phyloP scores from a whole-genome alignment of 2,888 invertebrate species.

The Tinea semifulvella region DNA sequence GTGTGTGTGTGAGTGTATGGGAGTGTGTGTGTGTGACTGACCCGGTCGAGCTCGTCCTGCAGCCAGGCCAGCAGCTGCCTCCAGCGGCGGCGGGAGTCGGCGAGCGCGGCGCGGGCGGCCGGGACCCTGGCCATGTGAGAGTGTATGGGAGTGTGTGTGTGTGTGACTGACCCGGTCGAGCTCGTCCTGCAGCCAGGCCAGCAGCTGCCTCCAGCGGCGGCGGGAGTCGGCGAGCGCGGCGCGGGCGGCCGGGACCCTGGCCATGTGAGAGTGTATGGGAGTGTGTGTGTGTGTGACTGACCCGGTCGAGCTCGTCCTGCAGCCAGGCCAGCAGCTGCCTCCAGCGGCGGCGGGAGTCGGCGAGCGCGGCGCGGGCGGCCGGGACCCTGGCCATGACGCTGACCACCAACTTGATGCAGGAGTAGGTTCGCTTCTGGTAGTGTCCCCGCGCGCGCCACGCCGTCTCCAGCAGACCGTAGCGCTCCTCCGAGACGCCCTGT shows the following conservation, averaged over 20 bases:
- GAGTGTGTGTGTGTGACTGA: too few relatives aligned
- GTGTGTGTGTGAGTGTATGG: too few relatives aligned
- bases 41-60: constrained; percentile 91
- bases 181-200: constrained; percentile 96
- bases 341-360: constrained; percentile 88
- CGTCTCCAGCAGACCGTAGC: constrained; percentile 93
- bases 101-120: constrained; percentile 78
- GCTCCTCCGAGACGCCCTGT: constrained; percentile 66
- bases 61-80: constrained; percentile 91
- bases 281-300: too few relatives aligned
- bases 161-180: constrained; percentile 81
- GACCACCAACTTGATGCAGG: constrained; percentile 96
- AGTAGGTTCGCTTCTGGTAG: constrained; percentile 96
- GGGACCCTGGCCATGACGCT: constrained; percentile 87
- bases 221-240: constrained; percentile 80
- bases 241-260: constrained; percentile 82
- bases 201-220: constrained; percentile 87
- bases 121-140: constrained; percentile 89
- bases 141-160: too few relatives aligned
- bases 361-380: constrained; percentile 78
- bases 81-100: constrained; percentile 88
- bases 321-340: constrained; percentile 91
- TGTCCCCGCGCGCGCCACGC: constrained; percentile 92
- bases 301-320: constrained; percentile 91
- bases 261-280: too few relatives aligned